Evolutionary conservation across 2,797 vertebrate species (phyloP), one percentile per base, ranked within the genome.

Genomic region (Pantherophis vulpinus): DNA sequence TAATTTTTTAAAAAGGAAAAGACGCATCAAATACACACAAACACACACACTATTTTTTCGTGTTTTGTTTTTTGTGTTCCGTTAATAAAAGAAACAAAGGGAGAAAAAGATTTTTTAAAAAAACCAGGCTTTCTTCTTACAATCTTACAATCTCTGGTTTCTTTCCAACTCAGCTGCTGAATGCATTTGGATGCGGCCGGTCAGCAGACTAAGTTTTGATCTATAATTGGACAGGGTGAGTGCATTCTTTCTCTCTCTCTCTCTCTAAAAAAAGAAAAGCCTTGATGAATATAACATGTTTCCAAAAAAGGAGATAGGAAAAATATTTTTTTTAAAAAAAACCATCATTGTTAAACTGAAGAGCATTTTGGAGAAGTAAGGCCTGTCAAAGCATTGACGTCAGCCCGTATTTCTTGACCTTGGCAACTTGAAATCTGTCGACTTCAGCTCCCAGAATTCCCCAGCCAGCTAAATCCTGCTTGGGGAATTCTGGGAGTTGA

Each of bases 291-390:
- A 0, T 23, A 1, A 37, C 58, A 37, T 25, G 2, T 56, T 56
- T 56, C 56, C 56, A n/a, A 32, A 88, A 29, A 51, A 58, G 54
- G 25, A 2, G 55, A 32, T 14, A 13, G 59, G 29, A 32, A 9
- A 27, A 59, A 59, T 59, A 59, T 2, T 23, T 29, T 5, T 12
- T 4, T 51, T 54, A 10, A 14, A 14, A 91, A 42, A 20, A 23
- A 27, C 74, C 74, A 1, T 5, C 91, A 25, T 60, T 0, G 6
- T 83, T 63, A 92, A 94, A 79, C 27, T 90, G 42, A 2, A 91
- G 12, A 90, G 51, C 93, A 91, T 27, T 59, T 92, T 55, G 59
- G 94, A 94, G 88, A 0, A 1, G 83, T 92, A 89, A 89, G 6
- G 66, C 93, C 20, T 32, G 92, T 56, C 4, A 0, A 0, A 87